Percentiles rank a stretch among this genome's conserved stretches.
These are phyloP conservation scores for Cydia fagiglandana DNA, from an alignment of 1,140 invertebrate species.

Conservation along the genomic window DNA sequence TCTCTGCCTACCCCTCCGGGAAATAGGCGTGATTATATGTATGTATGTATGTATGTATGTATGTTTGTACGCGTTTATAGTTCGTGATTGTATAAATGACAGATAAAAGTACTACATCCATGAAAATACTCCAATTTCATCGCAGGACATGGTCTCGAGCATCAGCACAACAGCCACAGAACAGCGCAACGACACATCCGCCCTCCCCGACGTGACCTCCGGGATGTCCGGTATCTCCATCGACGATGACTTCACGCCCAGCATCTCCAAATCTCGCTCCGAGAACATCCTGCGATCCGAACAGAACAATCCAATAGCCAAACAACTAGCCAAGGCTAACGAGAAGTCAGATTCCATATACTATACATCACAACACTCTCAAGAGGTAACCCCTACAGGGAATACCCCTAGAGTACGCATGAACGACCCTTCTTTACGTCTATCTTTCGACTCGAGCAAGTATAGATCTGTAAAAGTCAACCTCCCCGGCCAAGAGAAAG, in stretches of 20 bases:
- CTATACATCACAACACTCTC: slow-evolving; percentile 73
- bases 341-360: slow-evolving; percentile 77
- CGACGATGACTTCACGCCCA: slow-evolving; percentile 72
- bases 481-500: slow-evolving; percentile 50
- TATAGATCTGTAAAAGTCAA: slow-evolving; percentile 60
- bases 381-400: slow-evolving; percentile 68
- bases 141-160: slow-evolving; percentile 77
- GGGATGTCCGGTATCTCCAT: slow-evolving; percentile 77
- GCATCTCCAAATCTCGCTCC: slow-evolving; percentile 75
- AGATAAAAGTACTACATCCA: not conserved
- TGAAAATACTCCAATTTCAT: not conserved
- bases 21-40: too few species aligned
- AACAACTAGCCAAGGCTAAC: slow-evolving; percentile 51
- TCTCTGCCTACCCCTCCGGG: too few species aligned
- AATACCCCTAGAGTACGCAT: slow-evolving; percentile 57
- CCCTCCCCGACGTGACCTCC: slow-evolving; percentile 72
- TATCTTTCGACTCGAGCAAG: slow-evolving; percentile 73
- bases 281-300: slow-evolving; percentile 76
- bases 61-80: not conserved
- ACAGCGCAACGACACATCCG: slow-evolving; percentile 71
- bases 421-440: slow-evolving; percentile 65
- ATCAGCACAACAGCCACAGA: slow-evolving; percentile 76
- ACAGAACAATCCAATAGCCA: slow-evolving; percentile 62
- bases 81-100: too few species aligned
- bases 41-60: too few species aligned